Percentiles rank a stretch among this genome's conserved stretches.
Conservation (phyloP, 2,797 vertebrate genomes). For the Phaenicophaeus curvirostris region DNA sequence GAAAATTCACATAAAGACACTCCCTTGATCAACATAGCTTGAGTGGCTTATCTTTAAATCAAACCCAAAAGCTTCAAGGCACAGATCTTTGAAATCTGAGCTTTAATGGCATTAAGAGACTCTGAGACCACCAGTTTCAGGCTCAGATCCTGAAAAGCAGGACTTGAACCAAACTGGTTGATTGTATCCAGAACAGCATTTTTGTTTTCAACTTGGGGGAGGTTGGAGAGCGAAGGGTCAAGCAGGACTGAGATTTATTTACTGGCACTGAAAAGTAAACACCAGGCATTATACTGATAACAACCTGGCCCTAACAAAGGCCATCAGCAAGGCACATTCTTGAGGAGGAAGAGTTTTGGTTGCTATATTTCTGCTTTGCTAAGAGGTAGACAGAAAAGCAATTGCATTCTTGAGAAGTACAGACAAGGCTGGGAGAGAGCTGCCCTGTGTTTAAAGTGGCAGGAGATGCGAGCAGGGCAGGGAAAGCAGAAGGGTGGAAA, state of each 20-base stretch:
- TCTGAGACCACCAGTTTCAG: slow-evolving; percentile 55
- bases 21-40: slow-evolving; percentile 70
- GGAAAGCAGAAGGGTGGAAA: not conserved
- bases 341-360: slow-evolving; percentile 49
- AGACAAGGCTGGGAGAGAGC: not conserved
- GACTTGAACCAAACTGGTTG: slow-evolving; percentile 81
- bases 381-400: not conserved
- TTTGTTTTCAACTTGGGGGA: slow-evolving; percentile 79
- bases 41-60: slow-evolving; percentile 74
- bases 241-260: slow-evolving; percentile 72
- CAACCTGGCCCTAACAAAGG: slow-evolving; percentile 64
- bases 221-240: slow-evolving; percentile 76
- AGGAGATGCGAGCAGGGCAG: not conserved
- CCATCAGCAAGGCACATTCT: slow-evolving; percentile 62
- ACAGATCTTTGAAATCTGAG: slow-evolving; percentile 86
- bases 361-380: slow-evolving; percentile 31
- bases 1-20: slow-evolving; percentile 70
- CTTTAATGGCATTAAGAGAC: slow-evolving; percentile 72
- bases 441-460: not conserved
- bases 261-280: slow-evolving; percentile 41
- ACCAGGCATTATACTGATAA: slow-evolving; percentile 52
- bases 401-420: not conserved
- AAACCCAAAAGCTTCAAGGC: slow-evolving; percentile 75
- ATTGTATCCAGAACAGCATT: slow-evolving; percentile 89
- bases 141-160: slow-evolving; percentile 74